Evolutionary conservation across 2,113 vertebrate species (phyloP), one percentile per base, ranked within the genome.

Genomic region (Nothobranchius furzeri): DNA sequence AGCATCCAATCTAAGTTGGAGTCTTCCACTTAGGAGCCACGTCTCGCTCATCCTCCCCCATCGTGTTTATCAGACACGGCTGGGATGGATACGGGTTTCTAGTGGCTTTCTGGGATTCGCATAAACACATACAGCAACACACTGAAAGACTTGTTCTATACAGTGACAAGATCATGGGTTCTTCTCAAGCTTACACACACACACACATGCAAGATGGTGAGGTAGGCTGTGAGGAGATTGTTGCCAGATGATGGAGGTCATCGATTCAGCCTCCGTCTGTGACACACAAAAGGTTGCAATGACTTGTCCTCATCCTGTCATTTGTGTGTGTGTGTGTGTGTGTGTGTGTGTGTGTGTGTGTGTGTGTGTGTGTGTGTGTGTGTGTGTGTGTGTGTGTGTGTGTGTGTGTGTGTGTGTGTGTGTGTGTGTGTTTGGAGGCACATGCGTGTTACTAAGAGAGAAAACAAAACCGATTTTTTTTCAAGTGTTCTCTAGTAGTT

Each of bases 211-310:
- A 42, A 79, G 64, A 84, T 46, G 76, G 9, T 36, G 60, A 75
- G 85, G 80, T 83, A 72, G 87, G 58, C 83, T 84, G 83, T 35
- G 75, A 82, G 76, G 81, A 87, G 87, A 92, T 92, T 84, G 87
- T 85, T 88, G 76, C 90, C 90, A 91, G 85, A 93, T 81, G 83
- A 61, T 61, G 65, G 70, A 59, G 82, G 76, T 68, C 67, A 53
- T 87, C 75, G 69, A 84, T 84, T 85, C 58, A 45, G 52, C 49
- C 61, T 70, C 81, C 76, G 83, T 77, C 68, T 52, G 59, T 76
- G 82, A 85, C 60, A 73, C 77, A 83, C 81, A 87, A 83, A 85
- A 85, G 78, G 78, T 80, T 84, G 56, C 75, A 71, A 47, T 1
- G 60, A 70, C 73, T 78, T 80, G 64, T 65, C 73, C 59, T 77